Evolutionary conservation across 2,888 invertebrate genomes (phyloP), one percentile per base, ranked within the genome.

Genomic region (Anaspis maculata): DNA sequence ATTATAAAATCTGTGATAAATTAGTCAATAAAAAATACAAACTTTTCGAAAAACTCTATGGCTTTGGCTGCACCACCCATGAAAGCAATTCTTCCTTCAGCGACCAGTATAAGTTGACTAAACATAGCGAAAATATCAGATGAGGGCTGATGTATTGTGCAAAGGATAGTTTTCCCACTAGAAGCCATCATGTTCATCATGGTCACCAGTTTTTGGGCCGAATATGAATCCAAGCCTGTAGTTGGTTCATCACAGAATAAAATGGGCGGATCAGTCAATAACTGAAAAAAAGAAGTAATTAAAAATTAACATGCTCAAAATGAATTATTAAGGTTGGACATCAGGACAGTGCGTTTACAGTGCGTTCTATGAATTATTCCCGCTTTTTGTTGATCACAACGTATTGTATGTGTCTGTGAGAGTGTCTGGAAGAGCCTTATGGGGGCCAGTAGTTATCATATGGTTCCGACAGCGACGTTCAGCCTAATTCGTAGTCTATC

Each of bases 241-340:
- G 96, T 96, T 4, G 95, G 95, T 58, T 97, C 96, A 56, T 97
- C 96, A 59, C 92, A 88, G 67, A 96, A 95, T 23, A 97, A 67
- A 19, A 97, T 72, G 1, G 85, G 78, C 0, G 96, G 96, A 66
- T 95, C 87, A 23, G 89, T 92, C 32, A 96, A 64, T 21, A 89
- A 69, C 82, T 86, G 60, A 9, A 56, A 56, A 34, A 21, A 25
- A 29, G 35, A 27, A 41, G 6, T 19, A 19, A 6, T 30, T 13
- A 16, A 15, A 30, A 44, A 34, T 23, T 19, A 19, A 19, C 21
- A 19, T 19, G n/a, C 21, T 7, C 21, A 19, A 19, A 19, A 19
- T 15, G 21, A 30, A 27, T 16, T 27, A 14, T 27, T 27, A 27
- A 3, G 10, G n/a, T n/a, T n/a, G n/a, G n/a, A n/a, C n/a, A n/a